Evolutionary conservation across 1,140 invertebrate species (phyloP), one percentile per base, ranked within the genome.

Genomic region (Rhopalosiphum padi): DNA sequence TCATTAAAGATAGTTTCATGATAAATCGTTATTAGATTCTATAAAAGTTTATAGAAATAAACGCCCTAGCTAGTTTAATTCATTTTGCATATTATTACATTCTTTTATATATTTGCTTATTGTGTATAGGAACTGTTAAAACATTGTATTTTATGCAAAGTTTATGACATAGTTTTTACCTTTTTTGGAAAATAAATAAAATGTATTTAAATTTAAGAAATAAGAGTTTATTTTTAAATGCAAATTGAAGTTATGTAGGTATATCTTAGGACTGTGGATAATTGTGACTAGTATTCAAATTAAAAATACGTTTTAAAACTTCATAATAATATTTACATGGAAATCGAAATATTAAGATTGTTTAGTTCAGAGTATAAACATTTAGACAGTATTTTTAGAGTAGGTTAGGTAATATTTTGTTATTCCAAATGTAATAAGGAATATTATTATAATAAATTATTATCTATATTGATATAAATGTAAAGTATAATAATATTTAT

Each of bases 361-460:
- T 77, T n/a, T 77, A 77, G 60, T 77, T 77, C 1, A n/a, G 5
- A n/a, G 30, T 77, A 21, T 18, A 77, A 21, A 77, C 15, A n/a
- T 77, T 68, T 77, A 77, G 30, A 77, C 15, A 77, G 30, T 60
- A 77, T 77, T 68, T 55, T 77, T 35, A 15, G 15, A 0, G 11
- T 77, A 77, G 60, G 30, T 77, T n/a, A 77, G 30, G 2, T n/a
- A n/a, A 35, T 77, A 77, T 77, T 77, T n/a, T 77, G 60, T 77
- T n/a, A n/a, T 77, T 77, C 21, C 18, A 60, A 60, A 77, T n/a
- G 5, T 77, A n/a, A 77, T 77, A 77, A 77, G 30, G 30, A 46
- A 46, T 87, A 46, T n/a, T 48, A 46, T 87, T 46, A n/a, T 87
- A 30, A 87, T 87, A 46, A 77, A 87, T 87, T 30, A 46, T 86